Base-by-base conservation (phyloP, 1,140 invertebrate species). In the Leptinotarsa lineolata region DNA sequence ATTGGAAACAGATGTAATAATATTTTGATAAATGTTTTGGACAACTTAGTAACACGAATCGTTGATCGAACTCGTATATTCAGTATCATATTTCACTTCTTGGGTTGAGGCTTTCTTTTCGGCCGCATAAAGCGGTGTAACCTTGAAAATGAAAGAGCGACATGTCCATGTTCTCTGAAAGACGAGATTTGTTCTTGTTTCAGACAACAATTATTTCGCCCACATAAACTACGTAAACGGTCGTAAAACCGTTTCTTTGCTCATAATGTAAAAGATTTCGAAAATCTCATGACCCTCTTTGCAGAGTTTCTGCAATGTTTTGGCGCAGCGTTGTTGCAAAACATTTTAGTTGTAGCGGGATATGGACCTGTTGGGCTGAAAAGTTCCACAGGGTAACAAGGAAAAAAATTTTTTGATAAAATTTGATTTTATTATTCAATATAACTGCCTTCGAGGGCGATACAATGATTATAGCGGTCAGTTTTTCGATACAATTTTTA, bases 161-260 rank as follows among this genome's bases (percentile, higher is more conserved):
- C 48, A 54, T 54, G n/a, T 54, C 48, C 22, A 39, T 22, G 15
- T 65, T 65, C 63, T 18, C 63, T 30, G 20, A 21, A 65, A 65
- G 63, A 65, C 22, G 13, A 22, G 63, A 65, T 65, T 24, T 21
- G 39, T 65, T 24, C 22, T 39, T 39, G 63, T 22, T 65, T 65
- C 39, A 65, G 63, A 30, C 63, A 16, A 65, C 63, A 39, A 65
- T 65, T 65, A 65, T 65, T 65, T 16, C 63, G 63, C 63, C 63
- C 39, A 65, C 63, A 39, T 39, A 15, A 39, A 22, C 22, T 12
- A 21, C 22, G 63, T 22, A 65, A 39, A 22, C 15, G 48, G 48
- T 54, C 48, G 48, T 54, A 54, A 54, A 54, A 54, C 48, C 48
- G 48, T 63, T 30, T 65, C 63, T n/a, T 65, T 39, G 63, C 24